These are phyloP conservation scores for Uria lomvia DNA, from an alignment of 2,113 vertebrate genomes.

Conservation along the genomic window DNA sequence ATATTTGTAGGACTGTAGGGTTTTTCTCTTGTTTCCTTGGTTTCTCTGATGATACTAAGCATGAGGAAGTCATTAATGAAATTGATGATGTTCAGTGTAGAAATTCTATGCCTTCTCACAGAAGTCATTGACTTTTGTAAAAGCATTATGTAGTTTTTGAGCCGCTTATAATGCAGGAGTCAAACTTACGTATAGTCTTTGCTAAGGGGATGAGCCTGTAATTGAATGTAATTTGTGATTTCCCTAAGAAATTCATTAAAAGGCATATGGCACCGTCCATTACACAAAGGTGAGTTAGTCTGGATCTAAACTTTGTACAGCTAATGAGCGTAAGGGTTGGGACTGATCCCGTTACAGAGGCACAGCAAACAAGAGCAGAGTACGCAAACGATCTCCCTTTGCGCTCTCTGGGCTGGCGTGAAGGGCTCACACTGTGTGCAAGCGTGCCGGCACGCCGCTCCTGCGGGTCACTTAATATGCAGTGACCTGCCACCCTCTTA, in stretches of 20 bases:
- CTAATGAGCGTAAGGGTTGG: background rate
- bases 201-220: background rate
- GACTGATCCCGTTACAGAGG: background rate
- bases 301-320: background rate
- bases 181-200: background rate
- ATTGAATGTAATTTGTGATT: background rate
- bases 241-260: background rate
- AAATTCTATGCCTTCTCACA: background rate
- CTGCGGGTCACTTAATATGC: rapidly evolving
- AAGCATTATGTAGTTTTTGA: background rate
- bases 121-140: background rate
- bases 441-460: rapidly evolving
- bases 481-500: background rate
- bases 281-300: background rate
- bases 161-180: background rate
- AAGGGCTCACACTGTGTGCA: background rate
- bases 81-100: background rate
- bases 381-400: background rate
- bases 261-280: background rate
- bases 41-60: background rate
- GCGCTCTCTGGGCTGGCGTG: rapidly evolving
- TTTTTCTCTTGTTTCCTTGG: background rate
- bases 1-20: background rate
- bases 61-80: background rate
- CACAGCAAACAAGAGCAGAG: background rate